These are phyloP conservation scores for Xestoiulus laeticollis DNA, from an alignment of 2,888 invertebrate species.

Conservation along the genomic window DNA sequence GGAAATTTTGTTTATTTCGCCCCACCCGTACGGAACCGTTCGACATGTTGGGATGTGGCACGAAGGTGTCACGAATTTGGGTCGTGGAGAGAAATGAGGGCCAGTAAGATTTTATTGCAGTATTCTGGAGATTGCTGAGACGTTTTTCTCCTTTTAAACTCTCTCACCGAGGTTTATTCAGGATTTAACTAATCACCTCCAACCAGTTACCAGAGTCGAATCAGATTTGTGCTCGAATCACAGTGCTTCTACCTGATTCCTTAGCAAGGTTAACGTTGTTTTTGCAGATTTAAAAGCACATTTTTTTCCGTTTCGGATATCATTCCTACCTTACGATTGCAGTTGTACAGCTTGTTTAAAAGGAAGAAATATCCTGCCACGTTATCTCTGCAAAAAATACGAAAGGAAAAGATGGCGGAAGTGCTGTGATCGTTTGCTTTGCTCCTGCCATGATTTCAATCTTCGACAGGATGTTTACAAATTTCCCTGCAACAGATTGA, in stretches of 20 bases:
- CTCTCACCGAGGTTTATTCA: not conserved
- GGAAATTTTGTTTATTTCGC: not conserved
- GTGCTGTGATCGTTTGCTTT: not conserved
- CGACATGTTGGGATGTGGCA: not conserved
- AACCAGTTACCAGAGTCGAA: not conserved
- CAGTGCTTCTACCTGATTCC: not conserved
- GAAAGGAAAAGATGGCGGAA: not conserved
- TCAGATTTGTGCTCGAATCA: not conserved
- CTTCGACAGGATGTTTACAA: not conserved
- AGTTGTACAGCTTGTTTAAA: not conserved
- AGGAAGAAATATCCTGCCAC: not conserved
- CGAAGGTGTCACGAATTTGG: not conserved
- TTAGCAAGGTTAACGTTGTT: not conserved
- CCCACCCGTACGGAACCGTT: not conserved
- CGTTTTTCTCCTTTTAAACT: not conserved
- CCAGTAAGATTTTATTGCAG: slow-evolving; percentile 23
- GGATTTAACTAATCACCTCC: slow-evolving; percentile 21
- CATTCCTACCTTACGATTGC: not conserved
- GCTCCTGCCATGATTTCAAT: not conserved
- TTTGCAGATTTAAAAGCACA: not conserved
- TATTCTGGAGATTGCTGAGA: not conserved
- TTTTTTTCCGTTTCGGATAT: not conserved
- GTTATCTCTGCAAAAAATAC: not conserved
- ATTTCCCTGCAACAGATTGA: not conserved
- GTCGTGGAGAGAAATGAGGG: not conserved